These are phyloP conservation scores for Pantala flavescens DNA, from an alignment of 1,140 invertebrate genomes.

Conservation along the genomic window DNA sequence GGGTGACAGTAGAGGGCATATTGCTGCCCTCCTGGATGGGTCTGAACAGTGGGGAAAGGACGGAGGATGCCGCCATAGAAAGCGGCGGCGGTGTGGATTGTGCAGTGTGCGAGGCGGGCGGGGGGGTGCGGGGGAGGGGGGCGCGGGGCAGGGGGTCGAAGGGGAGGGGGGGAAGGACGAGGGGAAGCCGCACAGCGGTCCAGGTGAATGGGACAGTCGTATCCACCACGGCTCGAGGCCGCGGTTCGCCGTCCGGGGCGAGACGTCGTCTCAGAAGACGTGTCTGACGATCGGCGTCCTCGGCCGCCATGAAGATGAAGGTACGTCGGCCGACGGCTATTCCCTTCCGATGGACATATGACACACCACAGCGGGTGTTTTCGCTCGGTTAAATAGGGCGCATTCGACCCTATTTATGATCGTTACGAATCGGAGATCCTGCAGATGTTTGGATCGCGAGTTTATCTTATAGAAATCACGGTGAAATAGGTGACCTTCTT, in stretches of 20 bases:
- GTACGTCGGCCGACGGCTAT: background rate
- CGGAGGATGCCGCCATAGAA: background rate
- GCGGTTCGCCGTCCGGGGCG: background rate
- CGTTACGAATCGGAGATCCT: too few species aligned
- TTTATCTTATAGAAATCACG: too few species aligned
- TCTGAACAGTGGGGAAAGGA: background rate
- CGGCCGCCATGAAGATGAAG: conserved; percentile 3
- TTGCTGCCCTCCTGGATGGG: background rate
- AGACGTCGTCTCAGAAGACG: background rate
- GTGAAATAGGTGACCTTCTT: too few species aligned
- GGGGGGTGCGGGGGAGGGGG: background rate
- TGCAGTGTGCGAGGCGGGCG: background rate
- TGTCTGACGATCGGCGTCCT: background rate
- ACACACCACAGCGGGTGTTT: too few species aligned
- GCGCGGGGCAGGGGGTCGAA: background rate
- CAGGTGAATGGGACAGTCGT: background rate
- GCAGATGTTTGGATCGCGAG: too few species aligned
- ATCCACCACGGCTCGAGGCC: background rate
- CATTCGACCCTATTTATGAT: too few species aligned
- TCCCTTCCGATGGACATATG: too few species aligned
- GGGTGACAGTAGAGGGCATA: background rate
- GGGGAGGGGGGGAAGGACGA: conserved; percentile 31
- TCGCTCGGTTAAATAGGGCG: too few species aligned
- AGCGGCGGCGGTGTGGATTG: background rate
- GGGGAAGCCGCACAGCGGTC: conserved; percentile 34